Base-by-base conservation (phyloP, 2,888 invertebrate species). In the Sceliomorpha sp. region DNA sequence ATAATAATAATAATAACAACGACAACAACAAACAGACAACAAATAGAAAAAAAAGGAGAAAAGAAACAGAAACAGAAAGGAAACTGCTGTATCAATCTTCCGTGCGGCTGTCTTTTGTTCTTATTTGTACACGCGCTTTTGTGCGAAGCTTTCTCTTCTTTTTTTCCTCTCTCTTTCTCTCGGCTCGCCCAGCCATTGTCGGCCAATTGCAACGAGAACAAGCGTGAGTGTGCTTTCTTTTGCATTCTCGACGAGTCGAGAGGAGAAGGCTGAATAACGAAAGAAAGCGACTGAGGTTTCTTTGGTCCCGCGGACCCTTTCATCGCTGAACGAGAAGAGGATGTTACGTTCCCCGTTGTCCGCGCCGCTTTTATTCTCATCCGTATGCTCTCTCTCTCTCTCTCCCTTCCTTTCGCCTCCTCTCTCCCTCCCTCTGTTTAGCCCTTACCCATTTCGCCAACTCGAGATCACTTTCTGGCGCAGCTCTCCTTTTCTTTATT, bases 181-280 rank as follows among this genome's bases (percentile, higher is more conserved):
- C 53, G 39, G 8, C 5, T 44, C 59, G 40, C 67, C 34, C 55
- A 40, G 60, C 66, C 67, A 73, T 76, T 78, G 77, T 77, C 70
- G 47, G 72, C 77, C 79, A 76, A 77, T 78, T 75, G 75, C 62
- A 68, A 70, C 48, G 51, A 62, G 53, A 63, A 50, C 40, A 63
- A 48, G 50, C 37, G 58, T 48, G 56, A 47, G 51, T 70, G 26
- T 20, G 60, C 55, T 74, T 76, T 64, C 59, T 47, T 66, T 60
- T 56, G 45, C 70, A 59, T 39, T 48, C 51, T 8, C 56, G 48
- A 36, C 42, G 31, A 67, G 60, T 62, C 59, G 60, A 62, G 34
- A n/a, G n/a, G n/a, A n/a, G 68, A 59, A 56, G 37, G 58, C 56
- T 66, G 72, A 75, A 75, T 70, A 74, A 64, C 68, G 66, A 70